phyloP scores from a whole-genome alignment of 2,113 vertebrate species.

The Ahaetulla prasina region DNA sequence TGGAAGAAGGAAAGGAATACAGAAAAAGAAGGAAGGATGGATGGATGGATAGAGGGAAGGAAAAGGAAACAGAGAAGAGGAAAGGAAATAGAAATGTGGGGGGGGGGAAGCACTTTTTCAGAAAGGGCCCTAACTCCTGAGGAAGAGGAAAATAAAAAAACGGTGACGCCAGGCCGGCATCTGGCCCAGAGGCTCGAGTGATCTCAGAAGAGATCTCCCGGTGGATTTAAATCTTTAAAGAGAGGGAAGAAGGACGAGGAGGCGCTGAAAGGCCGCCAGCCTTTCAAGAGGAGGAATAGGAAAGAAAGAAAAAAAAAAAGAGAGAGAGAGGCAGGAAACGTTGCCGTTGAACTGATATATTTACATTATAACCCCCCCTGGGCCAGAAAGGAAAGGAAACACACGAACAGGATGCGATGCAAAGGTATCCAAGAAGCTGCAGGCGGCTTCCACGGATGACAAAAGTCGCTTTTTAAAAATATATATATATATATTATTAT shows the following conservation, averaged over 20 bases:
- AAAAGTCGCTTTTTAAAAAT: background rate
- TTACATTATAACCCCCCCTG: background rate
- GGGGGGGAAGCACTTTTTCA: background rate
- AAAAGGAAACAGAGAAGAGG: too few relatives aligned
- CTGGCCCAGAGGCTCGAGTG: background rate
- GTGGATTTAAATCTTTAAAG: background rate
- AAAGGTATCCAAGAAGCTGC: background rate
- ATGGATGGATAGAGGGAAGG: too few relatives aligned
- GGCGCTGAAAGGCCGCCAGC: background rate
- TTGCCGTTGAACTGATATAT: background rate
- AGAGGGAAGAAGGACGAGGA: background rate
- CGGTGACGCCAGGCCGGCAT: background rate
- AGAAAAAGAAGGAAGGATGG: background rate
- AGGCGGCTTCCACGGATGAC: background rate
- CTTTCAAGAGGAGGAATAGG: background rate
- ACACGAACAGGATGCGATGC: background rate
- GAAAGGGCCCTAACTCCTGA: background rate
- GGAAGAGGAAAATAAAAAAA: background rate
- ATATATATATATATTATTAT: too few relatives aligned
- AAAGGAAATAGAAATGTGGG: too few relatives aligned
- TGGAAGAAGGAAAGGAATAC: background rate
- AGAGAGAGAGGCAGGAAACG: background rate
- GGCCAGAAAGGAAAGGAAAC: background rate
- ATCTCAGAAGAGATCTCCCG: background rate
- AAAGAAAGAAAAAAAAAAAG: too few relatives aligned